Conservation (phyloP, 2,113 vertebrate species). For the Toxotes chatareus region DNA sequence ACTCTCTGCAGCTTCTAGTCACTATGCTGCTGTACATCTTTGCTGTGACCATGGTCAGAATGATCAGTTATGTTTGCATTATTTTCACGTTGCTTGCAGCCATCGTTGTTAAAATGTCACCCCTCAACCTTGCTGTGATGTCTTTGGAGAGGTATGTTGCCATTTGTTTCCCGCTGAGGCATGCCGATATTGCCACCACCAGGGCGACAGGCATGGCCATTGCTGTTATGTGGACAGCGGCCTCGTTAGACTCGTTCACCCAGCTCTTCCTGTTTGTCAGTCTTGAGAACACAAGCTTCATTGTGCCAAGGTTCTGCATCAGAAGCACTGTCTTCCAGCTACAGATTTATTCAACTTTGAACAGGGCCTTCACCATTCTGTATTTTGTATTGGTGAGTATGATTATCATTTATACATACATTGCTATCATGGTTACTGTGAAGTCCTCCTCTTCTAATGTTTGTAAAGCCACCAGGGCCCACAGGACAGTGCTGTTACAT, state of each 20-base stretch:
- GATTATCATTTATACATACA: conserved; percentile 60
- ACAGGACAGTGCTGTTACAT: conserved; percentile 64
- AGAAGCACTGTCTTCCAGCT: conserved; percentile 2
- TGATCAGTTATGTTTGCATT: conserved; percentile 59
- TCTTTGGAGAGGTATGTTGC: conserved; percentile 78
- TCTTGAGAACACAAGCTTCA: neutral
- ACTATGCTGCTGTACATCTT: conserved; percentile 59
- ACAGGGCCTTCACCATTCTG: conserved; percentile 20
- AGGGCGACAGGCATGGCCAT: conserved; percentile 44
- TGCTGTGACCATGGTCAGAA: conserved; percentile 37
- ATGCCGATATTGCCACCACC: conserved; percentile 45
- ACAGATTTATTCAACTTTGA: conserved; percentile 29
- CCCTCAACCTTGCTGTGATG: conserved; percentile 74
- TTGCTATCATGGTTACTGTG: conserved; percentile 48
- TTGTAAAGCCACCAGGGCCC: conserved; percentile 15
- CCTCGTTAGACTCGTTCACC: conserved; percentile 46
- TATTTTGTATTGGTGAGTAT: conserved; percentile 58
- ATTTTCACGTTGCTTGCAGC: neutral
- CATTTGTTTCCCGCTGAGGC: conserved; percentile 76
- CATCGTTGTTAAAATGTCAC: conserved; percentile 46
- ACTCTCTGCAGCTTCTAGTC: conserved; percentile 65
- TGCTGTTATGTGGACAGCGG: conserved; percentile 54
- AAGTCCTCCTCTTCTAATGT: conserved; percentile 36
- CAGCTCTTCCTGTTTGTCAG: conserved; percentile 58
- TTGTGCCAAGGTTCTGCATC: conserved; percentile 2